Conservation (phyloP, 2,113 vertebrate genomes). For the Limnothrissa miodon region DNA sequence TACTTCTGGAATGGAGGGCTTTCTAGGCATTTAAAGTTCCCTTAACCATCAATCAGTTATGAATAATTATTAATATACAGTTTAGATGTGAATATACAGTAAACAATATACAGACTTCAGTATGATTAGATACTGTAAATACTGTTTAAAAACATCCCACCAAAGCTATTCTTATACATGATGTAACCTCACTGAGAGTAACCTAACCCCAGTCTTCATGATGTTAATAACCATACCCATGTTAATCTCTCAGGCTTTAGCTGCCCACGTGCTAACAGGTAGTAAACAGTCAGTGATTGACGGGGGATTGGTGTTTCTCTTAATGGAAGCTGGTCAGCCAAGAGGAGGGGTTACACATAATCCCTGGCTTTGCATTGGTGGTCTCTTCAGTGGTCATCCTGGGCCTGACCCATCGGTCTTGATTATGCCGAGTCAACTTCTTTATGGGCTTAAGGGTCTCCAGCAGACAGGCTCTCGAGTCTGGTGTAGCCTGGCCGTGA, state of each 20-base stretch:
- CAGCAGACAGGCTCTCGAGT: neutral
- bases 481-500: neutral
- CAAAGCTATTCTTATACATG: neutral
- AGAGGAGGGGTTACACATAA: neutral
- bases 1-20: neutral
- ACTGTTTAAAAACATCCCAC: neutral
- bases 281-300: conserved; percentile 15
- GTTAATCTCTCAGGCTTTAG: neutral
- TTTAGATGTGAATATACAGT: too few species aligned
- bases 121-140: neutral
- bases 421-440: neutral
- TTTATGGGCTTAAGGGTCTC: conserved; percentile 13
- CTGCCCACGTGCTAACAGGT: neutral
- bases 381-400: neutral
- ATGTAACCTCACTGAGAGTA: neutral
- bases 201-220: neutral
- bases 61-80: neutral
- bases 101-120: too few species aligned
- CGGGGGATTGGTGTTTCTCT: neutral
- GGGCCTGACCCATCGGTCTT: neutral
- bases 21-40: neutral
- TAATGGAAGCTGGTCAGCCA: neutral
- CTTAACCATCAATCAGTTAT: neutral
- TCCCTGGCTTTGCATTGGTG: neutral
- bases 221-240: neutral